Evolutionary conservation across 1,140 invertebrate species (phyloP), one percentile per base, ranked within the genome.

Genomic region (Penaeus chinensis): DNA sequence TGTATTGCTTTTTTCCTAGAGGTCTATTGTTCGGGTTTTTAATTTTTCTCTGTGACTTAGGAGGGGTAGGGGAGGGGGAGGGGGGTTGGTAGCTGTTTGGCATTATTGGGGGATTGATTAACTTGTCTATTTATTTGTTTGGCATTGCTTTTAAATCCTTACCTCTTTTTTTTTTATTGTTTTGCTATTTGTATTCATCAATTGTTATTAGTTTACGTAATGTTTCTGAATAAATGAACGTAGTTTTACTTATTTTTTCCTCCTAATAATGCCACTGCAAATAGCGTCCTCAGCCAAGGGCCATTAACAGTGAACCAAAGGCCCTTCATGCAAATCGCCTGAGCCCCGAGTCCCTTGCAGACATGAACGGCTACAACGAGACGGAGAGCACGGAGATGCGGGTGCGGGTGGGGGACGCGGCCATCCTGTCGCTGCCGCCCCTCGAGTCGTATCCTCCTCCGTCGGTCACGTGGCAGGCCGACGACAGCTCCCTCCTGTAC

Each of bases 391-490:
- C 94, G 77, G 94, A 94, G 27, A 91, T 96, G 16, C 93, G 93
- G 22, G 96, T 97, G 4, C 93, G 95, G 90, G 95, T 95, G 71
- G 97, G 97, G 20, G 94, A 95, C 88, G 96, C 96, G 2, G 96
- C 96, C 18, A 94, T 98, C 90, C 93, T 98, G 81, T 94, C 96
- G 88, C 94, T 98, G 90, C 97, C 97, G 3, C 92, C 93, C 16
- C 96, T 98, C 89, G 95, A 96, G 88, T 97, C 96, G 80, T 94
- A 96, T 91, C 97, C 97, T 10, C 92, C 93, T 27, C 96, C 97
- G 0, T 95, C 95, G 32, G 96, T 98, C 0, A 95, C 94, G 74
- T 98, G 97, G 97, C 95, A 96, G 91, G 95, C 95, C 20, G 95
- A 96, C 88, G 94, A 95, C 80, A 94, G 94, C 19, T 93, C 94